Percentiles rank a stretch among this genome's conserved stretches.
Conservation (phyloP, 1,140 invertebrate species). For the Caerostris extrusa region DNA sequence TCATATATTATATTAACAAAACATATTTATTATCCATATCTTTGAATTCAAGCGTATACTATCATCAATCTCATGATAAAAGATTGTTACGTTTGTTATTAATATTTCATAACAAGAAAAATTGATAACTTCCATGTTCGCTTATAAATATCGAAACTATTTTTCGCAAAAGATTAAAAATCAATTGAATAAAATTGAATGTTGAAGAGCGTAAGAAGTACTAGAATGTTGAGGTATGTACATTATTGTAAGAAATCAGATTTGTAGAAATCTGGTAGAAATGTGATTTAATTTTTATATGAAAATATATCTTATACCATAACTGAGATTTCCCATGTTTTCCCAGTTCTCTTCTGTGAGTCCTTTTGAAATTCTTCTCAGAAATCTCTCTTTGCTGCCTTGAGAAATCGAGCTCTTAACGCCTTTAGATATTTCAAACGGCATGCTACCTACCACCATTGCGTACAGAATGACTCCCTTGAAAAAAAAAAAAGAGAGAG, state of each 20-base stretch:
- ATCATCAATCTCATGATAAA: no score
- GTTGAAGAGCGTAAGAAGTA: not conserved
- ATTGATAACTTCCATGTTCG: no score
- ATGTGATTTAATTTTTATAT: no score
- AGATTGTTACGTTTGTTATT: no score
- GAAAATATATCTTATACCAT: constrained; percentile 11
- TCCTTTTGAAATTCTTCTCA: constrained; percentile 52
- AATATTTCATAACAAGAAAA: no score
- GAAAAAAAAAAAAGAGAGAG: not conserved
- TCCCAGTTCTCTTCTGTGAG: constrained; percentile 56
- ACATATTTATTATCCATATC: no score
- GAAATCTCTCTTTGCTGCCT: constrained; percentile 6
- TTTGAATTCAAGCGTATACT: no score
- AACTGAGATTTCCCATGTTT: constrained; percentile 15
- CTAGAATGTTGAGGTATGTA: not conserved
- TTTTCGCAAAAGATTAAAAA: no score
- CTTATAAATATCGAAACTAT: no score
- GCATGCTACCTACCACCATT: constrained; percentile 68
- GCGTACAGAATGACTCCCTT: constrained; percentile 71
- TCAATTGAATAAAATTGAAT: not conserved
- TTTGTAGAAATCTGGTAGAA: no score
- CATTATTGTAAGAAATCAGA: no score
- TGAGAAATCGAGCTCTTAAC: not conserved
- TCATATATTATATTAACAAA: no score
- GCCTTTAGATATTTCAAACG: constrained; percentile 35